Base-by-base conservation (phyloP, 92 coral and sea anemone species). In the Phenganax subtilis region DNA sequence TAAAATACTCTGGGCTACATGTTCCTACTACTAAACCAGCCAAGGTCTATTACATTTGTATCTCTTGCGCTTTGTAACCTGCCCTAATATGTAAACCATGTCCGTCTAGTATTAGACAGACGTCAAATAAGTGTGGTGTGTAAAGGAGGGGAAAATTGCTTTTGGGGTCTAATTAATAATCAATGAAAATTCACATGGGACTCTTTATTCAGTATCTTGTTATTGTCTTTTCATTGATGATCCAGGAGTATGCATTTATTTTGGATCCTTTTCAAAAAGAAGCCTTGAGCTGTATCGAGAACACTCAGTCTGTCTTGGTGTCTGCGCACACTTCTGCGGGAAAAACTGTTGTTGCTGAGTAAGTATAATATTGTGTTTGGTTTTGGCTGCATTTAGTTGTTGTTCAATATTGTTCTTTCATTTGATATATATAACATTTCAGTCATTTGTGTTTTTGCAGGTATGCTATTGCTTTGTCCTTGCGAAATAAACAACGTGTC, bases 261-360 rank as follows among this genome's bases (percentile, higher is more conserved):
- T 62, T 94, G 85, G 98, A 94, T 89, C 98, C 98, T n/a, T 94
- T 94, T 80, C 98, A 94, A 84, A 94, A 94, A 80, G 98, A 94
- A 80, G 92, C 98, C 17, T 77, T 94, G 52, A 94, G 91, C 81
- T 94, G 98, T 81, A 78, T 94, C 61, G 98, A 94, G 70, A 94
- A 94, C 85, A 92, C 88, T 20, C 97, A 94, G 80, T 94, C 98
- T 47, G 98, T 94, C 6, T 75, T 94, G 55, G 97, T 94, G 3
- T 94, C 98, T 20, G 98, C 98, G 1, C 98, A 94, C 59, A 94
- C 98, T 17, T 94, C 98, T 3, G 98, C 98, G 77, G 98, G 98
- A 10, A 94, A 94, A 78, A 94, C 98, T 78, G 98, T 94, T 7
- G 98, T 94, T 11, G 98, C 98, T 20, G 97, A 94, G 98, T 94